Evolutionary conservation across 2,113 vertebrate genomes (phyloP).

Genomic region (Mustela lutreola): DNA sequence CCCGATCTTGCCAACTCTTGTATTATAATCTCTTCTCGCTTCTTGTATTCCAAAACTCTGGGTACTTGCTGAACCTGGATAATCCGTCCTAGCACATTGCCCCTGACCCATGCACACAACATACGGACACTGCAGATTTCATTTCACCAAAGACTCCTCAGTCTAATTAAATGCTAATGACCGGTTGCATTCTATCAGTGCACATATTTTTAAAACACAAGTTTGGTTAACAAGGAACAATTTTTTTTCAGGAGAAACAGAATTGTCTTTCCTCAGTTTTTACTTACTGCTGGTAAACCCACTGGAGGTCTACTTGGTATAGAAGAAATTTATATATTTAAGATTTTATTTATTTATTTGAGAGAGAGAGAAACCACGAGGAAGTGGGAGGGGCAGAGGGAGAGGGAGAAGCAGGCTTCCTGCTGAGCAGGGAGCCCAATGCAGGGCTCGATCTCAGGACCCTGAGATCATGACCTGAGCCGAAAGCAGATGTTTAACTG

Average conservation of each 20-base stretch:
- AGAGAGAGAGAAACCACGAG: too few species aligned
- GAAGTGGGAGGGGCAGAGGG: too few species aligned
- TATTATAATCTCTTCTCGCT: not conserved
- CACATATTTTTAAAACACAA: not conserved
- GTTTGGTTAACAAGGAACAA: not conserved
- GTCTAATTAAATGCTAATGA: not conserved
- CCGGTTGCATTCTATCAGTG: not conserved
- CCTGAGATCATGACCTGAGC: too few species aligned
- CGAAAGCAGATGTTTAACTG: too few species aligned
- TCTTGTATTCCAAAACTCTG: not conserved
- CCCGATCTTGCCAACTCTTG: not conserved
- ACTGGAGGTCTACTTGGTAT: not conserved
- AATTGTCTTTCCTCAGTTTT: not conserved
- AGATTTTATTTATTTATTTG: too few species aligned
- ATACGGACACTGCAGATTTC: not conserved
- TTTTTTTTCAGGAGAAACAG: not conserved
- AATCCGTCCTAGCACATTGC: too few species aligned
- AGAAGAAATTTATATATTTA: not conserved
- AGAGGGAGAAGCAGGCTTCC: too few species aligned
- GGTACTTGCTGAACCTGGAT: too few species aligned
- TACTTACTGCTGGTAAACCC: not conserved
- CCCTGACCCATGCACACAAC: not conserved
- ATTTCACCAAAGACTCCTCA: not conserved
- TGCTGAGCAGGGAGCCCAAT: too few species aligned
- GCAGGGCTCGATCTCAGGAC: too few species aligned